Percentiles rank a stretch among this genome's conserved stretches.
These are phyloP conservation scores for Xylota sylvarum DNA, from an alignment of 2,888 invertebrate species.

Conservation along the genomic window DNA sequence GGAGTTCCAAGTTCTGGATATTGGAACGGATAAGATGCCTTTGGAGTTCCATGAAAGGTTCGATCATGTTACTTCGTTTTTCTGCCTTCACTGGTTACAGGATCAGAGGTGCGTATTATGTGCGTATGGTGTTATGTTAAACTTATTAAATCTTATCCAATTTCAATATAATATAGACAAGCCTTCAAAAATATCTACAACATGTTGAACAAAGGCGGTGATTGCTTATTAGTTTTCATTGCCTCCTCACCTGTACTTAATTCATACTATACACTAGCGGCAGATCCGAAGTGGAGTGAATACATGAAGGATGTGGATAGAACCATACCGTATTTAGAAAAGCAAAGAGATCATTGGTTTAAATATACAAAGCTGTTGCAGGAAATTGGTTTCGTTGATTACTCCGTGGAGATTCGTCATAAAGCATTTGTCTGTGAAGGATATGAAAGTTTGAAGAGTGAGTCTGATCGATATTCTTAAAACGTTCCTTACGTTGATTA, in stretches of 20 bases:
- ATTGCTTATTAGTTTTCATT: slow-evolving; percentile 89
- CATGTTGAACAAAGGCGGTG: slow-evolving; percentile 88
- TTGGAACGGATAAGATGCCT: slow-evolving; percentile 86
- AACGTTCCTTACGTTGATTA: background rate
- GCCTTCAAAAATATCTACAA: slow-evolving; percentile 89
- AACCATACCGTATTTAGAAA: slow-evolving; percentile 90
- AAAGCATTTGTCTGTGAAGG: slow-evolving; percentile 87
- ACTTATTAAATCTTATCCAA: too few relatives aligned
- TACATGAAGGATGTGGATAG: slow-evolving; percentile 89
- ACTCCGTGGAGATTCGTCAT: slow-evolving; percentile 87
- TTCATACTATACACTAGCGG: slow-evolving; percentile 88
- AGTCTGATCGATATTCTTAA: slow-evolving; percentile 6
- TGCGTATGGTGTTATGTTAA: too few relatives aligned
- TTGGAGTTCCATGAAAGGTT: slow-evolving; percentile 86
- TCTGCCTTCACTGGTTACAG: slow-evolving; percentile 92
- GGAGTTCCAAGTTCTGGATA: slow-evolving; percentile 86
- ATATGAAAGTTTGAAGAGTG: slow-evolving; percentile 86
- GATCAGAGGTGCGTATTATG: slow-evolving; percentile 88
- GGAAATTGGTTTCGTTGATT: slow-evolving; percentile 87
- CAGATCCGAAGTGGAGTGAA: slow-evolving; percentile 86
- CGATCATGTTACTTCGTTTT: slow-evolving; percentile 91
- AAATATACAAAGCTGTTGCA: slow-evolving; percentile 84
- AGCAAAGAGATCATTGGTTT: slow-evolving; percentile 86
- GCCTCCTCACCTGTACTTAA: slow-evolving; percentile 89
- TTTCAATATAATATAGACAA: too few relatives aligned